A percentile compares a stretch with the other conserved stretches of the same genome.
These are phyloP conservation scores for Balaeniceps rex DNA, from an alignment of 2,113 vertebrate genomes.

Conservation along the genomic window DNA sequence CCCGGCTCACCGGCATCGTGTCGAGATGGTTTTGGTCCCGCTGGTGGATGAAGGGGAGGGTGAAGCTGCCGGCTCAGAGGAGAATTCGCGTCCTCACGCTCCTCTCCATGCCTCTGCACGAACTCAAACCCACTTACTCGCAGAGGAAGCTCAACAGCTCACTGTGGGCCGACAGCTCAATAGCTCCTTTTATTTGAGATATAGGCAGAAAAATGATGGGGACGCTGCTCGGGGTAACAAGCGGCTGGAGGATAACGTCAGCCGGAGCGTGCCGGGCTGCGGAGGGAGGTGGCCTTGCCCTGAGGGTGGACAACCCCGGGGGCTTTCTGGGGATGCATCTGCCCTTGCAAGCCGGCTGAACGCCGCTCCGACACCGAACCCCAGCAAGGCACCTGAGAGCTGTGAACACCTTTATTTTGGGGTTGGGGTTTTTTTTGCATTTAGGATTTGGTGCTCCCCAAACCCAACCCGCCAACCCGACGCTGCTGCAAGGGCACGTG, in stretches of 20 bases:
- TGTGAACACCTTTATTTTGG: background rate
- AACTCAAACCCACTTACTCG: background rate
- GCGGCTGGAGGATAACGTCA: background rate
- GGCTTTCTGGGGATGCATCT: background rate
- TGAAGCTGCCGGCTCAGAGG: background rate
- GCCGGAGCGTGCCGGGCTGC: background rate
- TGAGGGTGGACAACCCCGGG: constrained; percentile 9
- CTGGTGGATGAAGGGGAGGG: background rate
- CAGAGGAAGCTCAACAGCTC: background rate
- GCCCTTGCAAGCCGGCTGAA: background rate
- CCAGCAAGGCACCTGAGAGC: background rate
- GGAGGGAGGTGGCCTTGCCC: background rate
- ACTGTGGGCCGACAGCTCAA: background rate
- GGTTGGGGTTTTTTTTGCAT: background rate
- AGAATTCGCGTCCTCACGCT: background rate
- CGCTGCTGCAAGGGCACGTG: background rate
- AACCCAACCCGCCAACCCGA: background rate
- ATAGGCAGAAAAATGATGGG: background rate
- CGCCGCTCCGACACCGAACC: background rate
- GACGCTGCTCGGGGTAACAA: background rate
- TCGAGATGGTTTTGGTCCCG: background rate
- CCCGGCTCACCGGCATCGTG: background rate
- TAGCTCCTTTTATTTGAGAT: background rate
- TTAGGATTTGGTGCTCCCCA: background rate
- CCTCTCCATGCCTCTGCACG: background rate